Evolutionary conservation across 2,888 invertebrate species (phyloP), one percentile per base, ranked within the genome.

Genomic region (Drosophila ustulata): DNA sequence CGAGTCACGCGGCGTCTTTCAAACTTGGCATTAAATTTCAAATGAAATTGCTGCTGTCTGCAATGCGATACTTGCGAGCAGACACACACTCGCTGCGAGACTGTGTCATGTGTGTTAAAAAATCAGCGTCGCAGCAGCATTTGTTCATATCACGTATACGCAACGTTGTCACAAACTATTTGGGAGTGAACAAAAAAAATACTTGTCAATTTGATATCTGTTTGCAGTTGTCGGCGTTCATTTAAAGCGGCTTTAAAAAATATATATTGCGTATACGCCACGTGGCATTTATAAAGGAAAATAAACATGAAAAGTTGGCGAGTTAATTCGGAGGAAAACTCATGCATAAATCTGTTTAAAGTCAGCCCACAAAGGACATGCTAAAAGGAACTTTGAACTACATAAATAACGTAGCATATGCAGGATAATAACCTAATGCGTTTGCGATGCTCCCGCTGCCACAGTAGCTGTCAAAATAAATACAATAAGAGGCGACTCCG

Each of bases 31-130:
- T 83, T 83, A 87, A 89, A 89, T 83, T 83, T 83, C 88, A 87
- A 83, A 83, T 83, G 89, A 83, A 83, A 83, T 89, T 78, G 88
- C 83, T 89, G 88, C 89, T 81, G 84, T 89, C 83, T 89, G 88
- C 83, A 87, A 63, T 63, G 63, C 47, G 57, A 63, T 63, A 63
- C 55, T 55, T 56, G 30, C 55, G 30, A 28, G 37, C 55, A 47
- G n/a, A 43, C 52, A 51, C 41, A 25, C 30, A 8, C 5, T 7
- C 4, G 9, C 50, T 9, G 1, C 6, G 11, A 18, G 28, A n/a
- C 23, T n/a, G n/a, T 13, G 23, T 5, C 13, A 13, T 26, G 47
- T 57, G 57, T 57, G 57, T 57, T 46, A 46, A 57, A 57, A 57
- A 57, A 57, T 57, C 57, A 56, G 32, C 55, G 55, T 41, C 39